Evolutionary conservation across 2,113 vertebrate genomes (phyloP), one percentile per base, ranked within the genome.

Genomic region (Sarotherodon lohbergeri): DNA sequence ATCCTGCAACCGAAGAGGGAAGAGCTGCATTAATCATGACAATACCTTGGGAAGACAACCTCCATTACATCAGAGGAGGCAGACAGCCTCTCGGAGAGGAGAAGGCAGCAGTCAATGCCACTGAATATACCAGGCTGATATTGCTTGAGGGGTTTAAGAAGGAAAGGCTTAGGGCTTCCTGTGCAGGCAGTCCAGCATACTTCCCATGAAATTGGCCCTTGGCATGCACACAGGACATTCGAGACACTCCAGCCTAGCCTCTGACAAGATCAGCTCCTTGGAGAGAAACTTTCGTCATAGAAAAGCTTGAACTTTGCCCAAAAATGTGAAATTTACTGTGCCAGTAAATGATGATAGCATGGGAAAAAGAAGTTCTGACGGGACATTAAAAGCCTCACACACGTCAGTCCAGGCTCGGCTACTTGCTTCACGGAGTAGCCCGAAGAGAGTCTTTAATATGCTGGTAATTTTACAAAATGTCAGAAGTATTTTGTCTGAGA

Each of bases 11-110:
- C 57, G 76, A 87, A 71, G 27, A 43, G 48, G 61, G 81, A 86
- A 83, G 88, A 90, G 83, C 88, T 94, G 93, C 93, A 96, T 96
- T 95, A 96, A 95, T 96, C 93, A 95, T 95, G 93, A 95, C 90
- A 93, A 92, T 94, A 94, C 94, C 85, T 95, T 95, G 80, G 89
- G 91, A 94, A 91, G 92, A 94, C 94, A 93, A 91, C 93, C 90
- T 90, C 90, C 83, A 92, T 93, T 92, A 91, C 93, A 94, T 93
- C 88, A 88, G 50, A 54, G 56, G 87, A 90, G 78, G 78, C 68
- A 90, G 78, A 79, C 87, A 81, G 68, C 55, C 86, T 89, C 83
- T 91, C 55, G 14, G 71, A 90, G 87, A 86, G 29, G 84, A 86
- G 76, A 81, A 90, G 88, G 83, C 89, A 91, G 83, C 85, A 87